These are phyloP conservation scores for Leptinotarsa texana DNA, from an alignment of 1,140 invertebrate species.

Conservation along the genomic window DNA sequence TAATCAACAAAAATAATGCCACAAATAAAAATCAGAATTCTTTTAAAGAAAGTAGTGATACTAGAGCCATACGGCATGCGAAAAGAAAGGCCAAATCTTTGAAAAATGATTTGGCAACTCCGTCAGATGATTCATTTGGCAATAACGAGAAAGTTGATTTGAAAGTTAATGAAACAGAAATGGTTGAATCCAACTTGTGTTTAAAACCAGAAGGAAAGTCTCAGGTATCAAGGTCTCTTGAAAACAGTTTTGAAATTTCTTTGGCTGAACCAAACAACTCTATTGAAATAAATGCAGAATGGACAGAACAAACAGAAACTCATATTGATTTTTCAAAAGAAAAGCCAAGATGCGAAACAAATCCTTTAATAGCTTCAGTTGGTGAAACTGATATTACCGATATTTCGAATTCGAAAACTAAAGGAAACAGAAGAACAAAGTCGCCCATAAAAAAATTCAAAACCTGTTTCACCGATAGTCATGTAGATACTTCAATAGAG, in stretches of 20 bases:
- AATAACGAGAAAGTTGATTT: too few relatives aligned
- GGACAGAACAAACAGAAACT: neutral
- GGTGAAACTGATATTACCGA: too few relatives aligned
- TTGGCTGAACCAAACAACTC: neutral
- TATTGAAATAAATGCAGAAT: neutral
- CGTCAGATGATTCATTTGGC: too few relatives aligned
- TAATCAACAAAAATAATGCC: neutral
- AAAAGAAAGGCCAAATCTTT: neutral
- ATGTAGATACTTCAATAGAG: too few relatives aligned
- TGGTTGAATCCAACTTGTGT: neutral
- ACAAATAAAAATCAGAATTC: neutral
- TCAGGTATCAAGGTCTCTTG: neutral
- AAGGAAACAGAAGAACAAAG: neutral
- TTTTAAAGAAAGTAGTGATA: neutral
- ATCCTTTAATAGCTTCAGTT: neutral
- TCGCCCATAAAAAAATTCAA: neutral
- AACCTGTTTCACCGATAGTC: neutral
- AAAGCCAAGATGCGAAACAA: neutral
- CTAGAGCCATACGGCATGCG: neutral
- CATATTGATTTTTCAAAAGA: slow-evolving; percentile 4
- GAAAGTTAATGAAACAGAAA: neutral
- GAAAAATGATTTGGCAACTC: too few relatives aligned
- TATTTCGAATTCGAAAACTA: too few relatives aligned
- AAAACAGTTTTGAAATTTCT: neutral
- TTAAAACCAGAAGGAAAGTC: neutral